Evolutionary conservation across 2,113 vertebrate species (phyloP).

Genomic region (Sorex araneus): DNA sequence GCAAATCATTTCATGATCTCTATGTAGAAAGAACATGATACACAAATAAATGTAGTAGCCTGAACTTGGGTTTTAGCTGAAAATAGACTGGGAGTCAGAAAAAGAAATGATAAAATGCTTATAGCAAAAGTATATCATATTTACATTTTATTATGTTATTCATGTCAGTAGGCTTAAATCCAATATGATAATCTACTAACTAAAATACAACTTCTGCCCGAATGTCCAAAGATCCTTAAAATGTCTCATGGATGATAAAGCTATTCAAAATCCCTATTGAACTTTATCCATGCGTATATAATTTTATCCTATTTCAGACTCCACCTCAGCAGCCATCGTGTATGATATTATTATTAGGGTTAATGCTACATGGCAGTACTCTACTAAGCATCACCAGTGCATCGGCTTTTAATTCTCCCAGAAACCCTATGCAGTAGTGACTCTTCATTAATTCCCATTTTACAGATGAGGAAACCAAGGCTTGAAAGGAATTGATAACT

Average conservation of each 20-base stretch:
- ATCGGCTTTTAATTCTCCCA: conserved; percentile 29
- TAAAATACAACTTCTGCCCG: conserved; percentile 41
- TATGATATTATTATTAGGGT: not conserved
- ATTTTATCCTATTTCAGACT: not conserved
- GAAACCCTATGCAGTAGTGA: not conserved
- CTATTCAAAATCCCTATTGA: conserved; percentile 30
- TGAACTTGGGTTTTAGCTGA: conserved; percentile 57
- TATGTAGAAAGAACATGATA: conserved; percentile 63
- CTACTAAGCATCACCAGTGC: not conserved
- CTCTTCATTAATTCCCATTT: conserved; percentile 11
- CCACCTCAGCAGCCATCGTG: not conserved
- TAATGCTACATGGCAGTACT: not conserved
- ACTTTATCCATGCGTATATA: not conserved
- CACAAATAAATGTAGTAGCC: conserved; percentile 74
- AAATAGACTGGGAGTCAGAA: conserved; percentile 63
- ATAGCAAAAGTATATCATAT: conserved; percentile 34
- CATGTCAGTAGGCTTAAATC: conserved; percentile 31
- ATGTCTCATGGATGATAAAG: conserved; percentile 5
- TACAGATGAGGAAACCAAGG: conserved; percentile 31
- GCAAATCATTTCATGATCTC: conserved; percentile 73
- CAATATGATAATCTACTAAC: conserved; percentile 50
- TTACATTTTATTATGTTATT: not conserved
- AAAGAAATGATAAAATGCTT: conserved; percentile 1
- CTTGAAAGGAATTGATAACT: not conserved
- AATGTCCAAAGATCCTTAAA: conserved; percentile 40